Evolutionary conservation across 2,797 vertebrate species (phyloP), one percentile per base, ranked within the genome.

Genomic region (Thalassophryne amazonica): DNA sequence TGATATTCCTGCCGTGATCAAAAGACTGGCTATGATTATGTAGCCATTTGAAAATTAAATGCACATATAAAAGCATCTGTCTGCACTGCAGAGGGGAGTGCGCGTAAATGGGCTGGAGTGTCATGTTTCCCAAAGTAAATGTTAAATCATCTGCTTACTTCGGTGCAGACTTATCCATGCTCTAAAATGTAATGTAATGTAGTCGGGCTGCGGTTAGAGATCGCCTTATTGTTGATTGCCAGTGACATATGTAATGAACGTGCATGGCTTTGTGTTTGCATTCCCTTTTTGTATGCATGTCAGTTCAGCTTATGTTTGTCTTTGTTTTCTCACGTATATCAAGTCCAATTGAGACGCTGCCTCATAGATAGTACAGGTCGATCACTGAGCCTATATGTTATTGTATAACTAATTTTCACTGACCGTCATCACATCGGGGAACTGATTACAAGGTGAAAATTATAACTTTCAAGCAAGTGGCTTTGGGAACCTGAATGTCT

Each of bases 41-140:
- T 65, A 59, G 53, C 35, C 35, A 4, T 69, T 70, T 77, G 50
- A 61, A 77, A 82, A 84, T 79, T 10, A 80, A 83, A 85, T 14
- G 71, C 49, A 39, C 54, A 67, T 83, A 88, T 75, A 76, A 76
- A 88, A 84, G 83, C 86, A 85, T 85, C 53, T 83, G 81, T 70
- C 50, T 50, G 2, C 20, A 65, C 69, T n/a, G n/a, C n/a, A 61
- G 35, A 71, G 62, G 23, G 43, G 56, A 64, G 48, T 61, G 52
- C 63, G 59, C 34, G 45, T 17, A 69, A 84, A 69, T 55, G 56
- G 40, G 53, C 65, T 37, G 1, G 53, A 58, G 82, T 73, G 80
- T 87, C 75, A 17, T 59, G 76, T 88, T 86, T 77, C 82, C 60
- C 34, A 25, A 18, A 67, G 65, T 74, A 16, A 81, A 75, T 49